Percentiles rank a stretch among this genome's conserved stretches.
These are phyloP conservation scores for Etheostoma perlongum DNA, from an alignment of 2,797 vertebrate genomes.

Conservation along the genomic window DNA sequence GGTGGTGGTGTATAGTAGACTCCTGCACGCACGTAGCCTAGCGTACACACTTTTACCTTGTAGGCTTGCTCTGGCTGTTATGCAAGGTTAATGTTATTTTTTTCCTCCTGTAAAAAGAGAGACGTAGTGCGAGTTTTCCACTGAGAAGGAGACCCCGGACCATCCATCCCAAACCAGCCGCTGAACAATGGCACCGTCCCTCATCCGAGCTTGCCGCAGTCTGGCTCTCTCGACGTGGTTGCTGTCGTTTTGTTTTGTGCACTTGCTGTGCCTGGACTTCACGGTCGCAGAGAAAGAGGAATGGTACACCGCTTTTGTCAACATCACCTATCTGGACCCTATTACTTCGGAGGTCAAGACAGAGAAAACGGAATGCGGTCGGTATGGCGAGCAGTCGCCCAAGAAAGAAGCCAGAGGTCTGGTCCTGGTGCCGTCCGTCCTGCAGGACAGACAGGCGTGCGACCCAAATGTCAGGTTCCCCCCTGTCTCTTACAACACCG, in stretches of 20 bases:
- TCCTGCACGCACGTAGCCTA: background rate
- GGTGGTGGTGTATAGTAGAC: conserved; percentile 43
- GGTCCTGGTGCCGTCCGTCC: conserved; percentile 86
- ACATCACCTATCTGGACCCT: conserved; percentile 95
- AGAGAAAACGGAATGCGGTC: conserved; percentile 95
- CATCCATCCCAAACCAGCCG: conserved; percentile 51
- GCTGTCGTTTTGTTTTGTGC: conserved; percentile 96
- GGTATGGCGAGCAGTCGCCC: conserved; percentile 96
- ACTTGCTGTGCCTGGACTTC: conserved; percentile 96
- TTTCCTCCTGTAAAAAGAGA: background rate
- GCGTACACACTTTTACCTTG: conserved; percentile 3
- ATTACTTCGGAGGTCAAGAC: conserved; percentile 85
- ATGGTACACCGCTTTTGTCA: conserved; percentile 99
- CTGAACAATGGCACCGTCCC: conserved; percentile 88
- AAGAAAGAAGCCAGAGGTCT: conserved; percentile 93
- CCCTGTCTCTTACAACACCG: conserved; percentile 70
- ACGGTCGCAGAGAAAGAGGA: conserved; percentile 98
- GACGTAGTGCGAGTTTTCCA: conserved; percentile 14
- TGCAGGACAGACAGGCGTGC: conserved; percentile 90
- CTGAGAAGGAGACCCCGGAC: conserved; percentile 40
- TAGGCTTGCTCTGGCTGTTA: background rate
- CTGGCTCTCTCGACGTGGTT: conserved; percentile 97
- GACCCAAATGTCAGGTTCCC: conserved; percentile 90
- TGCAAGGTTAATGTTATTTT: background rate
- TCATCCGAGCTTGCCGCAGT: conserved; percentile 94